A percentile compares a stretch with the other conserved stretches of the same genome.
phyloP scores from a whole-genome alignment of 2,113 vertebrate species.

The Cyanocitta stelleri region DNA sequence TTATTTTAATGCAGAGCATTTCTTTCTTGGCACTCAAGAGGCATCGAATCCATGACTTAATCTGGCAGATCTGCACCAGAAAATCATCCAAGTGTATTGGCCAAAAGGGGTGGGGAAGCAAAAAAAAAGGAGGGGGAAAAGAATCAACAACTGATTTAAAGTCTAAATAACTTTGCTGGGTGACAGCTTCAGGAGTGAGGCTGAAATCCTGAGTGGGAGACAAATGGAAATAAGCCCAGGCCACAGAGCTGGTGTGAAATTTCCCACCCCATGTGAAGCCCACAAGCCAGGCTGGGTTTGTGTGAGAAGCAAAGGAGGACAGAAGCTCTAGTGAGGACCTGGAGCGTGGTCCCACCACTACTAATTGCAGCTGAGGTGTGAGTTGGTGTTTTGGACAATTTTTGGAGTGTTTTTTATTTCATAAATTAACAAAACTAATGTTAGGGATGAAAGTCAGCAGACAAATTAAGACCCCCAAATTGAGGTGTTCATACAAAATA shows the following conservation, averaged over 20 bases:
- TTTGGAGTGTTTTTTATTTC: not conserved
- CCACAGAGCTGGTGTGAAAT: not conserved
- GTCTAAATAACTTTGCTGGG: not conserved
- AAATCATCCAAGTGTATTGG: conserved; percentile 7
- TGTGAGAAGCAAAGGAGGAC: not conserved
- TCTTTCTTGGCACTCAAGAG: not conserved
- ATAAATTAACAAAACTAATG: not conserved
- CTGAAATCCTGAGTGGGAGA: not conserved
- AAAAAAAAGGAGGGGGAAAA: not conserved
- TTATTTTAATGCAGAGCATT: not conserved
- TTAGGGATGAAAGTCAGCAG: not conserved
- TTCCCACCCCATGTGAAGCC: not conserved
- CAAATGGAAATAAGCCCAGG: not conserved
- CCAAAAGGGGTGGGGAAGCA: not conserved
- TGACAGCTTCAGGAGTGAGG: not conserved
- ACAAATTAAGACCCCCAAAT: not conserved
- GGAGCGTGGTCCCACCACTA: not conserved
- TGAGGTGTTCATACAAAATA: not conserved
- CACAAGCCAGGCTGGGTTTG: not conserved
- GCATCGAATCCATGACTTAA: conserved; percentile 1
- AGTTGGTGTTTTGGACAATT: not conserved
- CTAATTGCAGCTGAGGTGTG: not conserved
- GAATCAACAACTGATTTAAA: not conserved
- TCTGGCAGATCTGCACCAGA: not conserved
- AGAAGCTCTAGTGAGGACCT: not conserved